Evolutionary conservation across 2,113 vertebrate genomes (phyloP).

Genomic region (Poicephalus meyeri): DNA sequence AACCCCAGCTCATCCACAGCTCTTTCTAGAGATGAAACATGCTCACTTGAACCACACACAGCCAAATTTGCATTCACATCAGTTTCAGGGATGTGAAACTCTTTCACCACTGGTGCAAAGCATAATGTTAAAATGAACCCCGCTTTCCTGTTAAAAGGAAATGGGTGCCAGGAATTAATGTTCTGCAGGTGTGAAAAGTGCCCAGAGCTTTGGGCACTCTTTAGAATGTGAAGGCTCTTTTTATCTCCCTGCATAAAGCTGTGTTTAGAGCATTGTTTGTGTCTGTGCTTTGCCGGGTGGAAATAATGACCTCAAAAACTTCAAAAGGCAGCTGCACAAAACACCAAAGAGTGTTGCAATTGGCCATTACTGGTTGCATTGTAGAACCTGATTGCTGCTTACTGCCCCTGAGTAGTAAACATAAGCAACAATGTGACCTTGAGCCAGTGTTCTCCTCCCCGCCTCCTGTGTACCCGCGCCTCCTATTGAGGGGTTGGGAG

Average conservation of each 20-base stretch:
- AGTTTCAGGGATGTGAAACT: neutral
- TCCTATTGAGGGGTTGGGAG: neutral
- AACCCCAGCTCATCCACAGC: neutral
- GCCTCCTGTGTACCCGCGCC: neutral
- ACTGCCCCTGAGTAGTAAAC: neutral
- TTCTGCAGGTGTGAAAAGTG: neutral
- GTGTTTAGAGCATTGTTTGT: neutral
- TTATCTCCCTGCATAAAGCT: neutral
- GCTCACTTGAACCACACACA: accelerated
- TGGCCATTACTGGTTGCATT: neutral
- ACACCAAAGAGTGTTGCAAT: neutral
- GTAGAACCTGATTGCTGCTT: neutral
- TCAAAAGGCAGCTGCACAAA: neutral
- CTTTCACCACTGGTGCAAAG: neutral
- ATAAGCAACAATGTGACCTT: neutral
- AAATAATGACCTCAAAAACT: neutral
- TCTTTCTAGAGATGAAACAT: neutral
- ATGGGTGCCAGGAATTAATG: neutral
- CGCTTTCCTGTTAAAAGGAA: neutral
- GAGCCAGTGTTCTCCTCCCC: neutral
- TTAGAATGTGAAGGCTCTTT: neutral
- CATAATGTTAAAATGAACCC: neutral
- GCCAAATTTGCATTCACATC: neutral
- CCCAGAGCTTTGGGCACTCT: neutral
- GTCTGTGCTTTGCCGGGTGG: neutral